Percentiles rank a stretch among this genome's conserved stretches.
phyloP scores from a whole-genome alignment of 2,113 vertebrate species.

The Zosterops japonicus region DNA sequence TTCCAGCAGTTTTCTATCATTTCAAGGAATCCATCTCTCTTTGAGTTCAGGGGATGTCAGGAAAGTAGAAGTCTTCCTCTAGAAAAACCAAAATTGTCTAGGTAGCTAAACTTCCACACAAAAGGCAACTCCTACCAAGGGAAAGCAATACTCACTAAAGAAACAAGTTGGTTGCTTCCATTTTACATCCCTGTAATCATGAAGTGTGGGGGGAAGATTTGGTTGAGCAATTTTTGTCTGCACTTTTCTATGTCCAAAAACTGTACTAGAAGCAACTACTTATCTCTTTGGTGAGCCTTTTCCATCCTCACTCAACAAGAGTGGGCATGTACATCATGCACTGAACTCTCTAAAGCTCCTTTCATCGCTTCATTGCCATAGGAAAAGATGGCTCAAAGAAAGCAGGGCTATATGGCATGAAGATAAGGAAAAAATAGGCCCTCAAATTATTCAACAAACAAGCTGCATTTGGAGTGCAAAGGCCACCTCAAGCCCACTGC shows the following conservation, averaged over 20 bases:
- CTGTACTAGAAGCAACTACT: neutral
- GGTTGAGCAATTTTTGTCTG: neutral
- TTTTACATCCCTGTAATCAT: neutral
- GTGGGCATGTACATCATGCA: neutral
- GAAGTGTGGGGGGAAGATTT: neutral
- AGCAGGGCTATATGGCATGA: neutral
- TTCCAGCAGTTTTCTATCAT: neutral
- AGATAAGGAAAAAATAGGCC: neutral
- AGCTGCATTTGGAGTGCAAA: neutral
- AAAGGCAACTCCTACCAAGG: neutral
- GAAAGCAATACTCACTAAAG: neutral
- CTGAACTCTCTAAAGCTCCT: neutral
- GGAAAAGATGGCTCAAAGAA: neutral
- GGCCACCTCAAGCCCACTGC: neutral
- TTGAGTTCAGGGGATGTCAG: neutral
- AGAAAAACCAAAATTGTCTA: neutral
- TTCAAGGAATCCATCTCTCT: neutral
- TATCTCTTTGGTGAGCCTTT: neutral
- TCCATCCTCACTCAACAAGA: neutral
- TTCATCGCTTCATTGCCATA: neutral
- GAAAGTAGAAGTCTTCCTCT: neutral
- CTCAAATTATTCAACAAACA: neutral
- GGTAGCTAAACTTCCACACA: neutral
- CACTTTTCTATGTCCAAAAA: neutral
- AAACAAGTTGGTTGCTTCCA: neutral